These are phyloP conservation scores for Meandrina meandrites DNA, from an alignment of 92 coral and sea anemone genomes.

Conservation along the genomic window DNA sequence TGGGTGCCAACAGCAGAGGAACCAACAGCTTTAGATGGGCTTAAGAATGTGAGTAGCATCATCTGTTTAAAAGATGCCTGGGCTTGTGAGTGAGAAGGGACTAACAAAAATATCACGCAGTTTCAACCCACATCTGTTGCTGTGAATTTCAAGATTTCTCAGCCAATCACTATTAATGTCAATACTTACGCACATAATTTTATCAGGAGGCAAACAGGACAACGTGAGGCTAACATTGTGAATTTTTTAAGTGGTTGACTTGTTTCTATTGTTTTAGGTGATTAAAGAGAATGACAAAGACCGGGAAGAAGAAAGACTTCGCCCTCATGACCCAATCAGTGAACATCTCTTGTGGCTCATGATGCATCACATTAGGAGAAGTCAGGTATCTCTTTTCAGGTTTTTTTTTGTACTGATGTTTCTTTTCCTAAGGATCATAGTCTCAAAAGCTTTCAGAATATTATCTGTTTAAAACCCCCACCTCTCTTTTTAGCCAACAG, in stretches of 20 bases:
- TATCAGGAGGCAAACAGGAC: background rate
- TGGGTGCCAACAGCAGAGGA: conserved; percentile 86
- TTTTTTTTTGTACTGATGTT: background rate
- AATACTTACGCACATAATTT: no score
- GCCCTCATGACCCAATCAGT: conserved; percentile 93
- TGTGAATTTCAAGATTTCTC: background rate
- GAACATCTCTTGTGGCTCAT: conserved; percentile 92
- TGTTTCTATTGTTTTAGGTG: conserved; percentile 44
- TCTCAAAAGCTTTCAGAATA: background rate
- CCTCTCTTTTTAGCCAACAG: background rate
- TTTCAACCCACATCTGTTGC: background rate
- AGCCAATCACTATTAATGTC: no score
- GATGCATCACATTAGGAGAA: conserved; percentile 97
- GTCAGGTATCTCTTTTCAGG: conserved; percentile 40
- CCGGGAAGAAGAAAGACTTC: conserved; percentile 87
- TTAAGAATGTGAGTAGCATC: conserved; percentile 69
- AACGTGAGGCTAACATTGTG: background rate
- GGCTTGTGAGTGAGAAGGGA: background rate
- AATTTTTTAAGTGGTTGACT: background rate
- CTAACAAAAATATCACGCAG: background rate
- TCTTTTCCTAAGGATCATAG: background rate
- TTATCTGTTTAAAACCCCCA: background rate
- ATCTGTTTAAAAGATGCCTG: background rate
- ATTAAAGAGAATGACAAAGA: conserved; percentile 80
- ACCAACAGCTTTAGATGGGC: conserved; percentile 70